Evolutionary conservation across 2,113 vertebrate genomes (phyloP), one percentile per base, ranked within the genome.

Genomic region (Thinocorus orbignyianus): DNA sequence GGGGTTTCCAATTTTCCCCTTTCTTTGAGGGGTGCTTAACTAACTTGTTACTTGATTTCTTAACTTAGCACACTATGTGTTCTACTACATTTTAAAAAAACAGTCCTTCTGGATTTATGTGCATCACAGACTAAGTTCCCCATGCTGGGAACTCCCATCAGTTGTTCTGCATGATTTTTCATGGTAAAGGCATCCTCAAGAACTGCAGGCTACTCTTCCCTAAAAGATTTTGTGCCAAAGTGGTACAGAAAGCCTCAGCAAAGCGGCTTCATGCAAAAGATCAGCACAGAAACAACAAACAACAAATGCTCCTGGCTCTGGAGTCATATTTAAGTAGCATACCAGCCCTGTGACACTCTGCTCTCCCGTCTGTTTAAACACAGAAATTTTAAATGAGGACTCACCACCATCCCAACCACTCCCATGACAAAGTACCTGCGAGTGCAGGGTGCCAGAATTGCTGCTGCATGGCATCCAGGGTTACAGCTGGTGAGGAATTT

Each of bases 101-200:
- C n/a, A 41, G 25, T 28, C 17, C 44, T 82, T 83, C 64, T 79
- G 41, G 55, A 91, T 88, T 92, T 95, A 71, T 49, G 60, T 37
- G 41, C 46, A 70, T 96, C 81, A 68, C 72, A 91, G 20, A 90
- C 26, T 19, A 44, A 86, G 57, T 14, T 92, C 57, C 57, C 26
- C 69, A 65, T 22, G 44, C 60, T 81, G 62, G 60, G 71, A 94
- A 37, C 26, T 88, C 70, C 48, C 52, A 84, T n/a, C 74, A 90
- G 62, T 66, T 92, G 68, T 69, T 93, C 69, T 93, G 81, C 55
- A 41, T 44, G 25, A 94, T 73, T 93, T 94, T 95, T 85, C 72
- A 88, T 22, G 28, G 66, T 78, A 88, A 95, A 95, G 35, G 54
- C 65, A 88, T 49, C 51, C 85, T 81, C 11, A 1, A 70, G 86